Base-by-base conservation (phyloP, 1,140 invertebrate genomes). In the Bombus polaris region DNA sequence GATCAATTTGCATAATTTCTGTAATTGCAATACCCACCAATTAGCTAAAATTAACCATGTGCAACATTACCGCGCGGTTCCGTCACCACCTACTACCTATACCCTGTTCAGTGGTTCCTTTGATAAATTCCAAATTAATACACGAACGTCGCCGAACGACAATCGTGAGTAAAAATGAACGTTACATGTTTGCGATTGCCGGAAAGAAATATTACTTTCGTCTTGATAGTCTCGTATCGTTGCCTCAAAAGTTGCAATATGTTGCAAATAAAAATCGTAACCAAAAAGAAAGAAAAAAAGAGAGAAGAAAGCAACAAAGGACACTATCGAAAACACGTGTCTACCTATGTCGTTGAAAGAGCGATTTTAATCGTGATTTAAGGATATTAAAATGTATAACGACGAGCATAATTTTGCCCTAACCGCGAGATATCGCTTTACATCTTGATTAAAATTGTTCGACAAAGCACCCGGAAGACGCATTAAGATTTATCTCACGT, bases 1-100 rank as follows among this genome's bases (percentile, higher is more conserved):
- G 88, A 90, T 83, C 76, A 68, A 90, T 90, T 90, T 88, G 80
- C 80, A 90, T 83, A 78, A 90, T 90, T 81, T 80, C 68, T 68
- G 65, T 72, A 90, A 90, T 90, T 85, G 78, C 57, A 75, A 90
- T 82, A 57, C 68, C 72, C 86, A 35, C 81, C 80, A 90, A 90
- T 90, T 90, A 90, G 80, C 81, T 86, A 88, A 90, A 91, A 85
- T 84, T 77, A 75, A 65, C 44, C 68, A 42, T 72, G 59, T 81
- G 79, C 77, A 28, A 72, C 44, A 71, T 79, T 79, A 70, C 77
- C 44, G 25, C 73, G 28, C 35, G 44, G 42, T 47, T 59, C 6
- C 77, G n/a, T 62, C 42, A 32, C 62, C 83, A 70, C 86, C 68
- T 85, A 85, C 81, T 42, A 62, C 28, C 66, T 39, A 32, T 57